phyloP scores from a whole-genome alignment of 2,113 vertebrate genomes.

The Megaceryle torquata region DNA sequence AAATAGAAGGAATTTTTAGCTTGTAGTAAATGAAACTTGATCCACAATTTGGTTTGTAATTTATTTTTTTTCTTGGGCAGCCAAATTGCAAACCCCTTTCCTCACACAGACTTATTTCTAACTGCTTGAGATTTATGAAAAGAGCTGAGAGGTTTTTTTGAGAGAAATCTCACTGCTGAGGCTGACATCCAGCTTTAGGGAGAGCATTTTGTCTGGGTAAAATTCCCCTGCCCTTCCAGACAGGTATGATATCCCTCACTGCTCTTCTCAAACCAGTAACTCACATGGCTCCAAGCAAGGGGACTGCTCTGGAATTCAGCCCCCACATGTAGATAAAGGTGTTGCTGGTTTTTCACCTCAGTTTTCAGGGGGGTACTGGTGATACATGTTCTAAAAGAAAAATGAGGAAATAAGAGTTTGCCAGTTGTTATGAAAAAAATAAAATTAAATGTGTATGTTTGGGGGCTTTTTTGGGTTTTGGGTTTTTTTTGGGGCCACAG shows the following conservation, averaged over 20 bases:
- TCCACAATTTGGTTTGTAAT: background rate
- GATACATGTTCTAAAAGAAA: background rate
- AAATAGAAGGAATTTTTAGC: background rate
- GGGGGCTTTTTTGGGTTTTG: too few relatives aligned
- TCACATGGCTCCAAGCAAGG: background rate
- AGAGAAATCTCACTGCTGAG: background rate
- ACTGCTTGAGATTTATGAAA: background rate
- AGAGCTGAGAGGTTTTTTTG: background rate
- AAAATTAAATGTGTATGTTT: background rate
- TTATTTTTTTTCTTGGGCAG: background rate
- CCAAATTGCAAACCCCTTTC: background rate
- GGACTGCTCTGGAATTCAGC: background rate
- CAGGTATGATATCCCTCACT: background rate
- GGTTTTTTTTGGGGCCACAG: too few relatives aligned
- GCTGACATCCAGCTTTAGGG: background rate
- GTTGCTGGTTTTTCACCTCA: background rate
- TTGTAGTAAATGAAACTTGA: background rate
- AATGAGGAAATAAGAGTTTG: background rate
- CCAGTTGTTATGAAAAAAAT: background rate
- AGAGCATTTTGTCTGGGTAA: background rate
- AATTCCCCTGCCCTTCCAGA: background rate
- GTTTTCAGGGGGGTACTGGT: background rate
- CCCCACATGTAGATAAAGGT: background rate
- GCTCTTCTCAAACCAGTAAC: background rate
- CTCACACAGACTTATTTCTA: background rate